Base-by-base conservation (phyloP, 2,113 vertebrate genomes). In the rabbit (Oryctolagus cuniculus) region DNA sequence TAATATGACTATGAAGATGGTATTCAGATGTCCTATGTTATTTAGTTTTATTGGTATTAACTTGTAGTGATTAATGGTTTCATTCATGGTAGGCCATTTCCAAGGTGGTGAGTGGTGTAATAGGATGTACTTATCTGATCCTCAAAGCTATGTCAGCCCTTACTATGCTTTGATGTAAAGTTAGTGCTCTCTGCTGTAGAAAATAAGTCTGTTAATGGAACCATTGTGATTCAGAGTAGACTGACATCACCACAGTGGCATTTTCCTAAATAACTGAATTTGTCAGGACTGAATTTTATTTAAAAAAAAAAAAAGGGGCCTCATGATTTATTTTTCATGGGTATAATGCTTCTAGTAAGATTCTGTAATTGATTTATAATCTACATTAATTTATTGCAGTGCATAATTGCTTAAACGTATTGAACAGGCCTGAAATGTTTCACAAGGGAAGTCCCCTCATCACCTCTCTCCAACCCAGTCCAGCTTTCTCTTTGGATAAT, bases 301-400 rank as follows among this genome's bases (percentile, higher is more conserved):
- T 64, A 22, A 85, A 96, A 95, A 78, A 77, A 44, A 38, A 69
- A 95, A 44, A 58, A n/a, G n/a, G n/a, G 16, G 17, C 73, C 27
- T 2, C 74, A 21, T 89, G 92, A 93, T 94, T 90, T 92, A 83
- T 95, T 97, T 92, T 84, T 58, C 17, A 63, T 81, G 90, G 77
- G 16, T 61, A 6, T 82, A 31, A n/a, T 74, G 55, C 38, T 87
- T 83, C 58, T 95, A 69, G 53, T 75, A 81, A 97, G 95, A 94
- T 89, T 90, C 77, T 70, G 73, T 97, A 91, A 95, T 79, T 96
- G 96, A 96, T 96, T 95, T 96, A 91, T 93, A 95, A 64, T 91
- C 70, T 89, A 9, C 92, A 93, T 77, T 95, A 91, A 87, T 95
- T 94, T 94, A 85, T 87, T 77, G 19, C 53, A n/a, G 51, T 89